phyloP scores from a whole-genome alignment of 2,888 invertebrate genomes.

The Megaustenia siamemsis region DNA sequence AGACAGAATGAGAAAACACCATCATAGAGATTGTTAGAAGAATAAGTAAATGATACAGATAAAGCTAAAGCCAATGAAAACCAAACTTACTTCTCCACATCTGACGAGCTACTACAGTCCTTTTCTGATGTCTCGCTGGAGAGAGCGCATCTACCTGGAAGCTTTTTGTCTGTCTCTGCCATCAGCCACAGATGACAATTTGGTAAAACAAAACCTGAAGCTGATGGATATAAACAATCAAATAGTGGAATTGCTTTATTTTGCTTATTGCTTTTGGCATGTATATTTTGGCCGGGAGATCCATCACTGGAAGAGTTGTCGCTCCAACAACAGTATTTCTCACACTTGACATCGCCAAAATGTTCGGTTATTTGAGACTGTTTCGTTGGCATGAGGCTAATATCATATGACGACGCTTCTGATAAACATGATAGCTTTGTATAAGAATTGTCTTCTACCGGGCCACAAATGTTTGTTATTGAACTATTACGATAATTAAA shows the following conservation, averaged over 20 bases:
- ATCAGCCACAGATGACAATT: neutral
- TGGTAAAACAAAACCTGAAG: neutral
- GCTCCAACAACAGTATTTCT: neutral
- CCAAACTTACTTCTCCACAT: neutral
- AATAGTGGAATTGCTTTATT: neutral
- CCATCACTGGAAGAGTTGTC: neutral
- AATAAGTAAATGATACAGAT: neutral
- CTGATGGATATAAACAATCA: neutral
- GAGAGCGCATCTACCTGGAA: neutral
- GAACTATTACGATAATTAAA: neutral
- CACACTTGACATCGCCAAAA: neutral
- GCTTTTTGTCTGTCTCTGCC: neutral
- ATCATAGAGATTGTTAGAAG: no score
- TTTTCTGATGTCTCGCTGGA: neutral
- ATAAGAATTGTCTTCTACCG: neutral
- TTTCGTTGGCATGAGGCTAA: neutral
- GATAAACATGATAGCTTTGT: neutral
- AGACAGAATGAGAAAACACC: no score
- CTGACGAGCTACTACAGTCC: conserved; percentile 9
- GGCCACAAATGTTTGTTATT: neutral
- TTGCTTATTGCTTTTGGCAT: neutral
- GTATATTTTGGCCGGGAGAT: neutral
- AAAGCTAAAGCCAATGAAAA: neutral
- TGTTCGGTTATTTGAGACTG: neutral
- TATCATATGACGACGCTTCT: neutral